Base-by-base conservation (phyloP, 2,888 invertebrate species). In the Gandaritis pyraliata region DNA sequence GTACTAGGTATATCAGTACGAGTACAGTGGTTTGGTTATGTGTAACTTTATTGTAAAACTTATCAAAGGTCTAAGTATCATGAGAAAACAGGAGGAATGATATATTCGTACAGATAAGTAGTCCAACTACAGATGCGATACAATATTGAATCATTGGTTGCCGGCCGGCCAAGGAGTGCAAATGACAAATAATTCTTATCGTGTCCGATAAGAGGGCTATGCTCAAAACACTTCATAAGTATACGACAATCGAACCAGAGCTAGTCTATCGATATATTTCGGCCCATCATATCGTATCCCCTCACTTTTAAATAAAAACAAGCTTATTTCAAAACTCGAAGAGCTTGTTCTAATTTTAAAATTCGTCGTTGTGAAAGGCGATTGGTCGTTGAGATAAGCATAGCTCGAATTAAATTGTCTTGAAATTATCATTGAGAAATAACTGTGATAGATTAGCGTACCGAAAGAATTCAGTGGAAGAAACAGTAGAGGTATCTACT, bases 181-280 rank as follows among this genome's bases (percentile, higher is more conserved):
- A 84, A 83, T 87, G 86, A 88, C 83, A 83, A 66, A 61, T 66
- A 62, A 33, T 15, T 62, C 77, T 88, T 89, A 90, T 90, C 87
- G 71, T 81, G 87, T 49, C 83, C 85, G 90, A 90, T 90, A 90
- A 88, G 78, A 72, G 53, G 74, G 78, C 77, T 73, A 76, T 81
- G 86, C 82, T 85, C 76, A 68, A 77, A 73, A 68, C 69, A 75
- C 81, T 81, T 82, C 80, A 85, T 85, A 87, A 82, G 85, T 83
- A 83, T 60, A 76, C 78, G 76, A 75, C 72, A 78, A 79, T 74
- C 74, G 76, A 70, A 72, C 68, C 65, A 64, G 57, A 65, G 63
- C 78, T 78, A 84, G 82, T 82, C 72, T 72, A 73, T 77, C 70
- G 72, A 74, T 70, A 65, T 58, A 55, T 65, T 70, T 62, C 56